Base-by-base conservation (phyloP, 2,888 invertebrate genomes). In the Aradus depressus region DNA sequence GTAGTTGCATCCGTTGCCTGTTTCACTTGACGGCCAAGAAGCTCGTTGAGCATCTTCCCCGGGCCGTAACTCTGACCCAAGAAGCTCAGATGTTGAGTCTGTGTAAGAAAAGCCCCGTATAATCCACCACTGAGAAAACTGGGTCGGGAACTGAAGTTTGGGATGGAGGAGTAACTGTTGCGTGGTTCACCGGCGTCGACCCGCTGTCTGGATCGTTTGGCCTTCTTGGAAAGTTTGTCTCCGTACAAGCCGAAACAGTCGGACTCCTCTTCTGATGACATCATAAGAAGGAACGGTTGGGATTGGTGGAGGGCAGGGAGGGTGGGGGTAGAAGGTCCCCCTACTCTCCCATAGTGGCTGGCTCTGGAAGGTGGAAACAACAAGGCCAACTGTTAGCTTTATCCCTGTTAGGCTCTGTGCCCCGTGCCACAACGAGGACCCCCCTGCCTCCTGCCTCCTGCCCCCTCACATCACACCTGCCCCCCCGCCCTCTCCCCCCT, bases 251-350 rank as follows among this genome's bases (percentile, higher is more conserved):
- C 86, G 80, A 84, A 85, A 79, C 80, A 81, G 76, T 83, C 85
- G 79, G 84, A 84, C 83, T 88, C 87, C 85, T 88, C 88, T 83
- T 87, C 88, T 83, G 87, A 87, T 88, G 87, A 88, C 88, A 88
- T 88, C 85, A 87, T 86, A 80, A 77, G 86, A 83, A 76, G 79
- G 77, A 73, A 76, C 77, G 72, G 77, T 80, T 80, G 77, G 75
- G 77, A 79, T 84, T 84, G 84, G 84, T 80, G 79, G 80, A 76
- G 79, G 76, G 71, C 56, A 37, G 41, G 53, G 48, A 58, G 58
- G 54, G 54, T 52, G 58, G 55, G 55, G 52, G 51, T 56, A 49
- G 47, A 39, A 22, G 51, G 41, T 41, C 58, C 61, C 60, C 60
- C 60, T 60, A 60, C 58, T 59, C 59, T 53, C 57, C 59, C 60